These are phyloP conservation scores for Pogonognathellus flavescens DNA, from an alignment of 1,140 invertebrate genomes.

Conservation along the genomic window DNA sequence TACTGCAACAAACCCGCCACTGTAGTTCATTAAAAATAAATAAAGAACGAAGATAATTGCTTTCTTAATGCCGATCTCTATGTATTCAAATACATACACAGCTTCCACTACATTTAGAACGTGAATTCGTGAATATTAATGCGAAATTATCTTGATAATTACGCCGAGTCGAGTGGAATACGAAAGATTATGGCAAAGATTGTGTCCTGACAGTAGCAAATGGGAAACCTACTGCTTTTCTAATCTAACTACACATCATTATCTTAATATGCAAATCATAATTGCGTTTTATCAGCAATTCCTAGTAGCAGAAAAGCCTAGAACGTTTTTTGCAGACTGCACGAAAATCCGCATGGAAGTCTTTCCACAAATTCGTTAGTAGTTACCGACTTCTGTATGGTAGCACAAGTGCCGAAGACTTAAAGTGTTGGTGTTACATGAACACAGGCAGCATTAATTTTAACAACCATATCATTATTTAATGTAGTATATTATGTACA, in stretches of 20 bases:
- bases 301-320: too few relatives aligned
- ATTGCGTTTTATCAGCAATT: conserved; percentile 12
- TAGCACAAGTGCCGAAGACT: too few relatives aligned
- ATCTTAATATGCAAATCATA: conserved; percentile 40
- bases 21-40: conserved; percentile 35
- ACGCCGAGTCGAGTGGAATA: not conserved
- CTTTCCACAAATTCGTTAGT: too few relatives aligned
- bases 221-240: not conserved
- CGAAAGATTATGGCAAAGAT: not conserved
- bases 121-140: conserved; percentile 31
- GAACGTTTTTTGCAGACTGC: not conserved
- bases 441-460: too few relatives aligned
- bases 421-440: not conserved
- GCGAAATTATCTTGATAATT: conserved; percentile 33
- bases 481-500: too few relatives aligned
- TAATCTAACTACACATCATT: conserved; percentile 17
- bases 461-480: not conserved
- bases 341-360: not conserved
- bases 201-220: conserved; percentile 11
- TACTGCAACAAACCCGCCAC: not conserved
- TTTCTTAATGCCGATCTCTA: not conserved
- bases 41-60: conserved; percentile 24
- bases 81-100: not conserved
- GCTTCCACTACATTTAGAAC: conserved; percentile 32
- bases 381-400: too few relatives aligned